phyloP scores from a whole-genome alignment of 2,888 invertebrate species.

The Thereva unica region DNA sequence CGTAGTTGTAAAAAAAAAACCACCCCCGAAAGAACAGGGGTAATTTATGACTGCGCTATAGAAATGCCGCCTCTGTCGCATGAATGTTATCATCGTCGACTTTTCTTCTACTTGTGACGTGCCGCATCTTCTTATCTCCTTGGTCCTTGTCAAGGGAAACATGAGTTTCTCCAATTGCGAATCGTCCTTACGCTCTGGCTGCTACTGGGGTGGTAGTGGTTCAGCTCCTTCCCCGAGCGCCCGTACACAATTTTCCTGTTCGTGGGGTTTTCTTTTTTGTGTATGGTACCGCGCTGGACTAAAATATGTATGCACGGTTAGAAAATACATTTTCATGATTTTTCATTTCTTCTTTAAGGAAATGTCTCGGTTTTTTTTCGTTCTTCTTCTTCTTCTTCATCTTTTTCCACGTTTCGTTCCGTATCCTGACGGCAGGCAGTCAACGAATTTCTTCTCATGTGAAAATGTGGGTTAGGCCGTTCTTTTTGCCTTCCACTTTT shows the following conservation, averaged over 20 bases:
- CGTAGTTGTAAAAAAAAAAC: conserved; percentile 24
- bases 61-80: conserved; percentile 10
- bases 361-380: not conserved
- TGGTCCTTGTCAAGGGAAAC: too few relatives aligned
- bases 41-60: conserved; percentile 29
- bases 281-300: not conserved
- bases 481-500: too few relatives aligned
- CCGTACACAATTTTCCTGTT: not conserved
- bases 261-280: not conserved
- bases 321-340: conserved; percentile 35
- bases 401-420: not conserved
- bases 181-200: too few relatives aligned
- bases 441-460: conserved; percentile 14
- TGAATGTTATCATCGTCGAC: conserved; percentile 25
- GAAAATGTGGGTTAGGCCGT: not conserved
- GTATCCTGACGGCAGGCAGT: not conserved
- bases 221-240: not conserved
- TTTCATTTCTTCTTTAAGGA: conserved; percentile 23
- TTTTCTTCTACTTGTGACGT: conserved; percentile 22
- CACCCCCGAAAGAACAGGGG: not conserved
- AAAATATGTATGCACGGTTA: conserved; percentile 18
- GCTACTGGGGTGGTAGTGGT: not conserved
- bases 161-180: too few relatives aligned
- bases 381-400: not conserved
- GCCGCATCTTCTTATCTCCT: conserved; percentile 27